Evolutionary conservation across 2,888 invertebrate genomes (phyloP).

Genomic region (Polymixis lichenea): DNA sequence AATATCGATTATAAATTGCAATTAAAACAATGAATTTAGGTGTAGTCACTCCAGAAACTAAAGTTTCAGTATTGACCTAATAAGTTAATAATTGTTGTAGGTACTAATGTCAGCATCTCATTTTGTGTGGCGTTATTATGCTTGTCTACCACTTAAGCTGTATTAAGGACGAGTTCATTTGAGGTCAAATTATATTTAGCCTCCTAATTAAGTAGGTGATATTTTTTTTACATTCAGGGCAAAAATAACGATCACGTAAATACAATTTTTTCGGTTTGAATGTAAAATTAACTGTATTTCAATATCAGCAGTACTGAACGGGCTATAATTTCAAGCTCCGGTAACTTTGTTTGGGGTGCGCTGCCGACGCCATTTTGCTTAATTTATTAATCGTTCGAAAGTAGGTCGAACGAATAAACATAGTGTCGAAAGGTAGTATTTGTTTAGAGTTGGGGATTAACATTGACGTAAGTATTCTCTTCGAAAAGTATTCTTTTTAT

Average conservation of each 20-base stretch:
- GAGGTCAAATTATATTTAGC: background rate
- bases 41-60: background rate
- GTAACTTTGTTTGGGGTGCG: conserved; percentile 50
- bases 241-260: background rate
- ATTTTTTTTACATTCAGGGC: no score
- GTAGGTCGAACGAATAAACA: conserved; percentile 35
- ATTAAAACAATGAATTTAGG: background rate
- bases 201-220: no score
- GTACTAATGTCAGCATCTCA: background rate
- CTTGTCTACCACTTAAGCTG: background rate
- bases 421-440: conserved; percentile 15
- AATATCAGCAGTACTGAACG: conserved; percentile 39
- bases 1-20: background rate
- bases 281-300: conserved; percentile 27
- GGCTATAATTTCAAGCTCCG: conserved; percentile 52
- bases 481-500: no score
- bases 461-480: background rate
- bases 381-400: conserved; percentile 50
- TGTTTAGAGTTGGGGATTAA: conserved; percentile 4
- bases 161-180: background rate
- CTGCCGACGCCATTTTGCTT: conserved; percentile 47
- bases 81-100: no score
- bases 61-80: no score
- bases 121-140: background rate
- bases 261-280: background rate